phyloP scores from a whole-genome alignment of 2,113 vertebrate genomes.

The Gorsachius goisagi region DNA sequence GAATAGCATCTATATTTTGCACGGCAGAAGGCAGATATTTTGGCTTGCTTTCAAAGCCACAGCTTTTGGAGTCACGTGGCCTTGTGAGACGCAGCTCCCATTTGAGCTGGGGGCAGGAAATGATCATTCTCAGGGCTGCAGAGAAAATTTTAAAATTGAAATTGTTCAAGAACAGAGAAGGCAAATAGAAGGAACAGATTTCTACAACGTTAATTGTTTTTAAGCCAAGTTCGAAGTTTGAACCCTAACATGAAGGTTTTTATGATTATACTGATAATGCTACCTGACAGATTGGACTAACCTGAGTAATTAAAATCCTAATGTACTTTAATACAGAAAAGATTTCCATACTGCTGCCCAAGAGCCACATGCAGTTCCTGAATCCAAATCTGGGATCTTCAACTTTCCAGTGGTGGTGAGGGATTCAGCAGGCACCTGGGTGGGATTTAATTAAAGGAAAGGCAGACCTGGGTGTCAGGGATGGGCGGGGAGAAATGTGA shows the following conservation, averaged over 20 bases:
- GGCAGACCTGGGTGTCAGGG: background rate
- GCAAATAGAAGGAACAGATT: background rate
- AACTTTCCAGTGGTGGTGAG: background rate
- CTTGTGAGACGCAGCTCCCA: background rate
- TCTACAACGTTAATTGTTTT: background rate
- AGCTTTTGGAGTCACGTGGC: background rate
- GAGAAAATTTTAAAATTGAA: background rate
- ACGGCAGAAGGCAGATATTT: background rate
- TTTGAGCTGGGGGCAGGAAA: background rate
- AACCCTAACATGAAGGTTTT: background rate
- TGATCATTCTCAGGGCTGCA: fast-evolving
- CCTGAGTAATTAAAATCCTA: background rate
- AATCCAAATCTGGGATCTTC: background rate
- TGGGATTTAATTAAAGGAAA: background rate
- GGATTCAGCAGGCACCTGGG: background rate
- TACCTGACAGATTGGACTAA: background rate
- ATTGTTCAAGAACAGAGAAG: background rate
- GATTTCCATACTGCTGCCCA: background rate
- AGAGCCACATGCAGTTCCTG: background rate
- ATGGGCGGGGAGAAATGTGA: background rate
- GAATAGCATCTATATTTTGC: background rate
- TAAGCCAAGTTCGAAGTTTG: background rate
- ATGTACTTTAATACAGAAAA: background rate
- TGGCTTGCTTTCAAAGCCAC: background rate
- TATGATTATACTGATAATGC: background rate